Conservation (phyloP, 2,113 vertebrate species). For the Hemichromis elongatus region DNA sequence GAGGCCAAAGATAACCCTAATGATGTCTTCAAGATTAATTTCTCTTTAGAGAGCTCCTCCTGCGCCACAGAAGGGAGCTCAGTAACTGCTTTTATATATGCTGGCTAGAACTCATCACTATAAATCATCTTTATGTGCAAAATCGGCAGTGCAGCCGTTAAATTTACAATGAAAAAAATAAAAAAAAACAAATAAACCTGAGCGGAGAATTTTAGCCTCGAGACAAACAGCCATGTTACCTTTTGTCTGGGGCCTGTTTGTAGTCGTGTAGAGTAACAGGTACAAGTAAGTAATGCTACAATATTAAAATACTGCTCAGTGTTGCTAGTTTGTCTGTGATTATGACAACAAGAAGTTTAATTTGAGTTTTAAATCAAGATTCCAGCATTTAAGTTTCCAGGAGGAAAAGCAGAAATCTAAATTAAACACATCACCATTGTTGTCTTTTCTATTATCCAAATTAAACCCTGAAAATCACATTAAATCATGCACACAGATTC, state of each 20-base stretch:
- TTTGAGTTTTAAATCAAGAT: background rate
- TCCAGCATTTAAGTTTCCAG: background rate
- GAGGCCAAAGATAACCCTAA: background rate
- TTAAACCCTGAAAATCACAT: background rate
- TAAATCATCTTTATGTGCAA: background rate
- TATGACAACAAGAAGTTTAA: background rate
- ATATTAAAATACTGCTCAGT: background rate
- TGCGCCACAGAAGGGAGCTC: background rate
- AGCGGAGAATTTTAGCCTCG: background rate
- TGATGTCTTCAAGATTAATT: background rate
- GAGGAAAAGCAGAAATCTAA: background rate
- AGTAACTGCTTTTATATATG: background rate
- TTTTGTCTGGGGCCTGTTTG: background rate
- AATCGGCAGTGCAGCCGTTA: background rate
- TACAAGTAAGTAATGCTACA: background rate
- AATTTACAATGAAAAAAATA: background rate
- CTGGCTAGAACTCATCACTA: background rate
- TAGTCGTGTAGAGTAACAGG: background rate
- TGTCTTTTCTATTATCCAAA: background rate
- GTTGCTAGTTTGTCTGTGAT: background rate
- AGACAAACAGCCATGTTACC: background rate
- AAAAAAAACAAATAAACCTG: background rate
- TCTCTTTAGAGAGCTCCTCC: background rate
- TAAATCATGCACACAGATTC: background rate
- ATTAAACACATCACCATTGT: background rate